Evolutionary conservation across 2,888 invertebrate genomes (phyloP).

Genomic region (Chloroclysta siterata): DNA sequence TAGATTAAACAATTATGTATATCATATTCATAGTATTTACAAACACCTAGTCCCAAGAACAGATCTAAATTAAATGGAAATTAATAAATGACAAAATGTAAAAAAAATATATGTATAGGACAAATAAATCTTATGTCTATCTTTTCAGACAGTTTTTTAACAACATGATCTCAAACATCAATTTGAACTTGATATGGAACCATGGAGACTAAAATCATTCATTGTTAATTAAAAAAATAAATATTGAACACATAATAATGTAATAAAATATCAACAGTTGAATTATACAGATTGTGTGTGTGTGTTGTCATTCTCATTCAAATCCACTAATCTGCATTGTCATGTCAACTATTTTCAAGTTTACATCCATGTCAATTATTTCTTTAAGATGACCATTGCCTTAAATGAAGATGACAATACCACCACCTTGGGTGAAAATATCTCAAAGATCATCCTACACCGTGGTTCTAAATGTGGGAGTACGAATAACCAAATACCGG

Average conservation of each 20-base stretch:
- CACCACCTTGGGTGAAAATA: slow-evolving; percentile 19
- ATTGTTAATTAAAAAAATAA: too few relatives aligned
- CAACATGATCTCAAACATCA: background rate
- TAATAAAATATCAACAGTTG: too few relatives aligned
- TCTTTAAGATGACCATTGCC: background rate
- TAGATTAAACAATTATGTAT: slow-evolving; percentile 38
- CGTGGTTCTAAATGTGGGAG: slow-evolving; percentile 5
- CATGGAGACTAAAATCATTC: too few relatives aligned
- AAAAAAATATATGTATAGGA: slow-evolving; percentile 26
- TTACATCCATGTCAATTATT: background rate
- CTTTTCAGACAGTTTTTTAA: slow-evolving; percentile 9
- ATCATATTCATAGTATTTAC: slow-evolving; percentile 55
- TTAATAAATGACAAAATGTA: slow-evolving; percentile 31
- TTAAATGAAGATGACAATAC: slow-evolving; percentile 7
- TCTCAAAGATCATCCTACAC: slow-evolving; percentile 16
- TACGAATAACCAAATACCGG: slow-evolving; percentile 19
- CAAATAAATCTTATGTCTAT: slow-evolving; percentile 34
- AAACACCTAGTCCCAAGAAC: slow-evolving; percentile 51
- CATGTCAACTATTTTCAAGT: background rate
- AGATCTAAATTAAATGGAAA: slow-evolving; percentile 47
- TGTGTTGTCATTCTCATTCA: too few relatives aligned
- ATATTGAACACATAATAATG: too few relatives aligned
- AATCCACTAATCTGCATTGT: too few relatives aligned
- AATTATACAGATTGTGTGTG: too few relatives aligned
- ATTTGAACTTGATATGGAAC: background rate